These are phyloP conservation scores for Metallyticus violacea DNA, from an alignment of 2,888 invertebrate species.

Conservation along the genomic window DNA sequence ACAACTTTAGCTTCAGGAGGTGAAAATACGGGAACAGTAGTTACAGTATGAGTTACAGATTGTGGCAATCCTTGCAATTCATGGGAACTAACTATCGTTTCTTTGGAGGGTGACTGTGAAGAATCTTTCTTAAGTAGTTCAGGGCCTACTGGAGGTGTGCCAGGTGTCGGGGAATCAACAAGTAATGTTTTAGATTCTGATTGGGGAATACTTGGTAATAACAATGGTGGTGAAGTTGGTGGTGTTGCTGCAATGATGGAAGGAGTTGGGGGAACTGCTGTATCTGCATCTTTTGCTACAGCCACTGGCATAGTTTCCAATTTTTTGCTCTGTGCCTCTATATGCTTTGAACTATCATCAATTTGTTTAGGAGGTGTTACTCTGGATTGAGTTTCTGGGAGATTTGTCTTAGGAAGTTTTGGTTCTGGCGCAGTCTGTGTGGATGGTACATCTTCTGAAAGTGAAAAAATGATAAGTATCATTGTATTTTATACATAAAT, in stretches of 20 bases:
- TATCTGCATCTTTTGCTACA: not conserved
- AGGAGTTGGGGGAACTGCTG: slow-evolving; percentile 36
- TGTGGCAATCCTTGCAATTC: not conserved
- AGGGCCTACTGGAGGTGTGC: slow-evolving; percentile 16
- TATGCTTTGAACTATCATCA: not conserved
- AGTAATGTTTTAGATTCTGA: not conserved
- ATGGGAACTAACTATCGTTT: not conserved
- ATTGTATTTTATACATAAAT: not conserved
- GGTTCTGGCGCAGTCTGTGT: not conserved
- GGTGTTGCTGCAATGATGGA: slow-evolving; percentile 41
- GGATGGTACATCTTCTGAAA: not conserved
- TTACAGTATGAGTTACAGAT: not conserved
- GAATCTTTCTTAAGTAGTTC: not conserved
- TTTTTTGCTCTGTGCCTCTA: not conserved
- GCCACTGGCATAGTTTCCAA: not conserved
- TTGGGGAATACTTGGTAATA: not conserved
- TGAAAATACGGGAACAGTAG: not conserved
- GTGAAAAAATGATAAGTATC: not conserved
- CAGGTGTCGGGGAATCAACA: slow-evolving; percentile 32
- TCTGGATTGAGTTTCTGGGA: not conserved
- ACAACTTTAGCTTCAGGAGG: not conserved
- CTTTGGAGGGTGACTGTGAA: no score
- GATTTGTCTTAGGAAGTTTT: not conserved
- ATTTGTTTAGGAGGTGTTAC: not conserved
- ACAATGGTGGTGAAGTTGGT: slow-evolving; percentile 40